Base-by-base conservation (phyloP, 2,113 vertebrate species). In the Spilogale gracilis region DNA sequence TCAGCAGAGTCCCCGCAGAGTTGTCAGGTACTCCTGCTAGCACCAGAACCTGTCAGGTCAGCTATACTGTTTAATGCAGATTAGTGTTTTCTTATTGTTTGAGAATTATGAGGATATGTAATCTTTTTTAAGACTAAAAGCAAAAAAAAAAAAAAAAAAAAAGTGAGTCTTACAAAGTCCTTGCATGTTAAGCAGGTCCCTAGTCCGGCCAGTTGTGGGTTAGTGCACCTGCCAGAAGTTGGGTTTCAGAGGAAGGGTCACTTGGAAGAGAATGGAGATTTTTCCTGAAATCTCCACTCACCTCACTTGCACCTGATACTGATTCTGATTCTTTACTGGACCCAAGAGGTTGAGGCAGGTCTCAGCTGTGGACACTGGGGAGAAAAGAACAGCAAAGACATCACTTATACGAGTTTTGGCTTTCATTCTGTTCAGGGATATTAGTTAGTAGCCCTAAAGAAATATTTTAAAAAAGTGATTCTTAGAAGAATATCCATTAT, bases 141-240 rank as follows among this genome's bases (percentile, higher is more conserved):
- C 27, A 30, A 80, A 98, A 81, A 98, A 91, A 63, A 90, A 61
- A 30, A 78, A 98, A 73, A 98, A 89, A 69, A 91, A n/a, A n/a
- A 52, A 60, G 67, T 43, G 45, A 98, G 73, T 97, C 96, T 76
- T 97, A 98, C 96, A 97, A 97, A 98, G 94, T 90, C 95, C 81
- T 96, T 96, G 96, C 98, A 98, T 65, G 78, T 95, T 96, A 98
- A 98, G 95, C 97, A 98, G 97, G 97, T 98, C 98, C 98, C 79
- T 81, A 92, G 69, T 69, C 93, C 43, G 95, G 76, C 30, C 50
- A 65, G 92, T 97, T 27, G 58, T 98, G 94, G 91, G 97, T 98
- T 96, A 98, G 93, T 93, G 76, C 95, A 98, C 96, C 98, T 99
- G 98, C 97, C 97, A 98, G 97, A 96, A 96, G 85, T 95, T 97